phyloP scores from a whole-genome alignment of 2,113 vertebrate genomes.

The Alligator mississippiensis region DNA sequence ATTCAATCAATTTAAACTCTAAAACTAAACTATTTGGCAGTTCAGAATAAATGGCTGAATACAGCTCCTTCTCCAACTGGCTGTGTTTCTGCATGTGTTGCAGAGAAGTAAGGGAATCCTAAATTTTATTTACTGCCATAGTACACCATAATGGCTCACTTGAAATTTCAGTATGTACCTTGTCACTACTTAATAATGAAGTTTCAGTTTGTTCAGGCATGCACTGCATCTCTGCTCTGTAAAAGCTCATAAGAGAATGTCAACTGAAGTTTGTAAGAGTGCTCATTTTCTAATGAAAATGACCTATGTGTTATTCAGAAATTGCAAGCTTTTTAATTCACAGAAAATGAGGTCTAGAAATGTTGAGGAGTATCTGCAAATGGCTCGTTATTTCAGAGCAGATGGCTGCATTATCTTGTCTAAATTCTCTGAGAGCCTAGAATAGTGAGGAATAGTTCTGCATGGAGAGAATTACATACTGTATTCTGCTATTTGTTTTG shows the following conservation, averaged over 20 bases:
- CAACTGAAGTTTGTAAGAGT: neutral
- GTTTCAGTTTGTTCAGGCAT: neutral
- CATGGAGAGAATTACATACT: neutral
- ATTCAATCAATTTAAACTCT: neutral
- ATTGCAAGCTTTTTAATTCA: neutral
- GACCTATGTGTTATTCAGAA: neutral
- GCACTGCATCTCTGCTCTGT: neutral
- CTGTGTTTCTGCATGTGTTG: neutral
- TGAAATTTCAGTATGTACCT: neutral
- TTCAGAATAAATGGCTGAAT: rapidly evolving
- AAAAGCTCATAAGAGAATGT: neutral
- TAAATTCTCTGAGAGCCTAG: too few species aligned
- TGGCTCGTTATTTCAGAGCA: neutral
- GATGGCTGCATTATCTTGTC: too few species aligned
- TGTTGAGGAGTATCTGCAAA: neutral
- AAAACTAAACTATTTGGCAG: neutral
- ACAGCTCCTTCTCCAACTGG: neutral
- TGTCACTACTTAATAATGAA: neutral
- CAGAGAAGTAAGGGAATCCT: neutral
- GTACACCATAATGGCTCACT: neutral
- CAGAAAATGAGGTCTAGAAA: neutral
- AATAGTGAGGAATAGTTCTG: too few species aligned
- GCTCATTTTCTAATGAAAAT: neutral
- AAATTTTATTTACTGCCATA: neutral
- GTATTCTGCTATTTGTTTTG: neutral